Conservation (phyloP, 2,113 vertebrate genomes). For the Atlantisia rogersi region DNA sequence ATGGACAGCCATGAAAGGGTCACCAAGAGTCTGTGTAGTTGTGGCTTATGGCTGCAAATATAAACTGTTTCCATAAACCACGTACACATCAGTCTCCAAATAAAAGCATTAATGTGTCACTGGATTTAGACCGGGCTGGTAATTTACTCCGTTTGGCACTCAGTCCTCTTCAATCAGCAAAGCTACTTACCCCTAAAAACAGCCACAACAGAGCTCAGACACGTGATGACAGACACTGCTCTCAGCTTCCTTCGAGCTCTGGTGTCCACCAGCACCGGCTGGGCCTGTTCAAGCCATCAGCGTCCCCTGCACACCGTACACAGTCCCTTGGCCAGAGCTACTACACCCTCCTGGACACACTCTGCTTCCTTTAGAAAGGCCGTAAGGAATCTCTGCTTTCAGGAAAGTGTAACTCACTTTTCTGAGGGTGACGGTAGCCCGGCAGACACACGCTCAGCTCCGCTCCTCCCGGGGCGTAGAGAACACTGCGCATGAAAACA, state of each 20-base stretch:
- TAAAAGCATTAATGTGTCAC: not conserved
- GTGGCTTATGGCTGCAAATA: not conserved
- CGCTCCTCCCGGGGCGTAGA: not conserved
- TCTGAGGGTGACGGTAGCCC: not conserved
- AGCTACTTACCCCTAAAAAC: slow-evolving; percentile 32
- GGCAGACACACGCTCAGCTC: not conserved
- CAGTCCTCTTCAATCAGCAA: slow-evolving; percentile 3
- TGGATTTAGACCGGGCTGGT: not conserved
- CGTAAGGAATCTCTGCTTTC: fast-evolving
- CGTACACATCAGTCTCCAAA: not conserved
- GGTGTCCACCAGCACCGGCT: not conserved
- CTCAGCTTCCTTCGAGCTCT: not conserved
- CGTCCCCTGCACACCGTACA: fast-evolving
- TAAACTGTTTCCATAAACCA: not conserved
- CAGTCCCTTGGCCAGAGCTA: fast-evolving
- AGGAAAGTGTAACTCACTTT: fast-evolving
- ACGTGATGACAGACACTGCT: not conserved
- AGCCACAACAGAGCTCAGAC: not conserved
- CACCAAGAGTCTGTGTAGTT: not conserved
- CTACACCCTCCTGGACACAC: not conserved
- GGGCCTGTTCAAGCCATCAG: fast-evolving
- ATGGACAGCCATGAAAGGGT: not conserved
- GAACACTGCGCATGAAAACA: slow-evolving; percentile 15
- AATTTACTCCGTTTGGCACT: not conserved
- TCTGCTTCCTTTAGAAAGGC: not conserved